Evolutionary conservation across 2,888 invertebrate species (phyloP), one percentile per base, ranked within the genome.

Genomic region (Imbricaverruca yamaguchii): DNA sequence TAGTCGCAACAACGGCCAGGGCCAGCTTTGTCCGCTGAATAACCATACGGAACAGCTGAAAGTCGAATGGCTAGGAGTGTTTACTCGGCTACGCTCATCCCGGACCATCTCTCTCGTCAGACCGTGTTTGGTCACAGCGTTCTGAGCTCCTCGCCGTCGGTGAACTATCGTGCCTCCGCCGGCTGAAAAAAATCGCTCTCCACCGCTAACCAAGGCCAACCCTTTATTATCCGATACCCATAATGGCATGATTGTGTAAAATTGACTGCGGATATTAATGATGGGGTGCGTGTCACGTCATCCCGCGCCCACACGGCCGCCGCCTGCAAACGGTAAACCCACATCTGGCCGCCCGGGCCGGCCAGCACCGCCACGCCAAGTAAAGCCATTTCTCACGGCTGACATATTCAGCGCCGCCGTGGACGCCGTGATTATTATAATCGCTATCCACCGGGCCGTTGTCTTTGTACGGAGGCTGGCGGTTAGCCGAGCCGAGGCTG

Each of bases 301-400:
- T 6, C 1, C 25, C 1, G 59, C 53, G 18, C 9, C 53, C 53
- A 12, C 25, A 7, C 53, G 15, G 13, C 21, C 21, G 53, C 11
- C 12, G 39, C 6, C 74, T 23, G 74, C 74, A 53, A 39, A 74
- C 74, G 74, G 74, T 53, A 74, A 74, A 74, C 74, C 74, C 53
- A 15, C 74, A 53, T 21, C 74, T 74, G 74, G 74, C 9, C 67
- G n/a, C 25, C 67, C 13, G 25, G 59, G 25, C 65, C 39, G 2
- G 39, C 39, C 39, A 39, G 39, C 39, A 4, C 39, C 39, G 1
- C 39, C 39, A 39, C 56, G 80, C 55, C 77, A 59, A 63, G 56
- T 79, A 69, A 61, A 55, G 63, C 55, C 63, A 78, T 78, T 59
- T 80, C 67, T 80, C 69, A 61, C 15, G 25, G 53, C 77, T 77